Conservation (phyloP, 1,140 invertebrate genomes). For the Drosophila ficusphila region DNA sequence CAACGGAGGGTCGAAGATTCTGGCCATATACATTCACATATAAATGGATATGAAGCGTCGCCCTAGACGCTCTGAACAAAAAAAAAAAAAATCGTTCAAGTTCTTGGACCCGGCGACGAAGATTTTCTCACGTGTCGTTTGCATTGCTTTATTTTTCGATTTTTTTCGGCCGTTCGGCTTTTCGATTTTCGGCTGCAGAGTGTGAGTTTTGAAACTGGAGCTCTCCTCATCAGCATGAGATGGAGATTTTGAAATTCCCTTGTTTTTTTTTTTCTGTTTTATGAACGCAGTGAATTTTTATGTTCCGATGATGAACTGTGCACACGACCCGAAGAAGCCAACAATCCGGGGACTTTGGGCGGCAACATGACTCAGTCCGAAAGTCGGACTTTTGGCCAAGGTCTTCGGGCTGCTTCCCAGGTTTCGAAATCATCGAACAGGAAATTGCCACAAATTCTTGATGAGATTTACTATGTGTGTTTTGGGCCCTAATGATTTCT, state of each 20-base stretch:
- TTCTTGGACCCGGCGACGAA: conserved; percentile 63
- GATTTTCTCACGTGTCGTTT: conserved; percentile 83
- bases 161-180: conserved; percentile 63
- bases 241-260: conserved; percentile 59
- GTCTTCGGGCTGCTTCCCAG: conserved; percentile 59
- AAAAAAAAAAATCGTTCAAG: conserved; percentile 83
- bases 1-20: conserved; percentile 45
- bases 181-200: conserved; percentile 42
- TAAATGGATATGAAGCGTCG: conserved; percentile 48
- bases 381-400: conserved; percentile 40
- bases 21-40: conserved; percentile 34
- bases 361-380: conserved; percentile 69
- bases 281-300: conserved; percentile 82
- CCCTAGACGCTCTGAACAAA: conserved; percentile 75
- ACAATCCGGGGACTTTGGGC: conserved; percentile 42
- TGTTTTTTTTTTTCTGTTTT: conserved; percentile 46
- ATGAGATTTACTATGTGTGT: conserved; percentile 78
- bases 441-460: conserved; percentile 79
- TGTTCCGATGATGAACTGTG: conserved; percentile 80
- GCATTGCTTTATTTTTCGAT: conserved; percentile 75
- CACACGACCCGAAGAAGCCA: conserved; percentile 58
- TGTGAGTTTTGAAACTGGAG: conserved; percentile 69
- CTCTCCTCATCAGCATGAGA: conserved; percentile 77
- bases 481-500: conserved; percentile 77
- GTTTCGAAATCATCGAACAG: conserved; percentile 74